phyloP scores from a whole-genome alignment of 2,888 invertebrate genomes.

The Rhaphigaster nebulosa region DNA sequence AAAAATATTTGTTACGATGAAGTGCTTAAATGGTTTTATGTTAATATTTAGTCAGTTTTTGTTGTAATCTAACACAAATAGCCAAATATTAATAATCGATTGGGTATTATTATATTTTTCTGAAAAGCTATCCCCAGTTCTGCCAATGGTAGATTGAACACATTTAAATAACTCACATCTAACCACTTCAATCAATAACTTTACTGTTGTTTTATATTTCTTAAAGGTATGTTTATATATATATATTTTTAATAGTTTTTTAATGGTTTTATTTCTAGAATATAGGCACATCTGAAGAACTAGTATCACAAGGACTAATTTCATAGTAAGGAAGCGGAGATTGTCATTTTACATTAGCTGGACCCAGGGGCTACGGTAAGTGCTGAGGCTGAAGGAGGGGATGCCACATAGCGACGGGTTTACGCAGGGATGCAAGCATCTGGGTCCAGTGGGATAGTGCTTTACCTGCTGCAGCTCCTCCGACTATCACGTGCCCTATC shows the following conservation, averaged over 20 bases:
- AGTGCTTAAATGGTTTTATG: constrained; percentile 30
- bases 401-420: constrained; percentile 90
- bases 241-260: neutral
- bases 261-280: constrained; percentile 49
- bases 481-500: constrained; percentile 85
- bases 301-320: constrained; percentile 56
- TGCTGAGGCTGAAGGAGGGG: constrained; percentile 70
- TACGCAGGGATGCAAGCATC: constrained; percentile 83
- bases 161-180: constrained; percentile 30
- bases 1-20: constrained; percentile 47
- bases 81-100: neutral
- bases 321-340: constrained; percentile 53
- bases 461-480: constrained; percentile 80
- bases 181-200: constrained; percentile 36
- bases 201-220: constrained; percentile 18
- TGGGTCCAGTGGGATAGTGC: constrained; percentile 86
- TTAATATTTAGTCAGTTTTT: neutral
- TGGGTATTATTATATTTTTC: neutral
- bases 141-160: constrained; percentile 5
- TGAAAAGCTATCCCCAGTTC: neutral
- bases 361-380: constrained; percentile 17
- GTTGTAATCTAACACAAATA: neutral
- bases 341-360: constrained; percentile 26
- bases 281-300: constrained; percentile 58
- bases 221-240: constrained; percentile 24